Conservation (phyloP, 2,113 vertebrate species). For the Podarcis muralis region DNA sequence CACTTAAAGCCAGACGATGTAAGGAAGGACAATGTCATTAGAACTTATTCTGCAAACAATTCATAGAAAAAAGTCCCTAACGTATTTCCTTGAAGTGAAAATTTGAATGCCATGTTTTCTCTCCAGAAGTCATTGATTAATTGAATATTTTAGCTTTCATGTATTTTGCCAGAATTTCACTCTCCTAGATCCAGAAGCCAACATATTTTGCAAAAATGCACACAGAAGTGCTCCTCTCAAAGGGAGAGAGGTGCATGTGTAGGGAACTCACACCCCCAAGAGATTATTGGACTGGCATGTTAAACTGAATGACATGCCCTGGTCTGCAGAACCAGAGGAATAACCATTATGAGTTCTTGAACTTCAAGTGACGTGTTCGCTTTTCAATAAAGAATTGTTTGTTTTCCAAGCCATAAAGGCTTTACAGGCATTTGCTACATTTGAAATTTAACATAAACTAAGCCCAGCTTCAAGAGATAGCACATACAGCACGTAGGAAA, state of each 20-base stretch:
- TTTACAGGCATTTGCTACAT: not conserved
- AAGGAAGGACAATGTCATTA: conserved; percentile 1
- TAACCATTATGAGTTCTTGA: not conserved
- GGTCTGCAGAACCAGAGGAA: not conserved
- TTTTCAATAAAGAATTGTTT: conserved; percentile 9
- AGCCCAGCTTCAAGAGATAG: not conserved
- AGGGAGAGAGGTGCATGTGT: not conserved
- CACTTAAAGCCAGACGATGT: not conserved
- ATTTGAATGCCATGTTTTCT: too few species aligned
- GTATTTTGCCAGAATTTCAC: not conserved
- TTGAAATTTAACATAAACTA: conserved; percentile 2
- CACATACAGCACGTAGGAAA: not conserved
- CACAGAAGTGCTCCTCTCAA: not conserved
- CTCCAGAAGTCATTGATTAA: too few species aligned
- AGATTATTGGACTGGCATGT: not conserved
- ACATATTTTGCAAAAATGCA: not conserved
- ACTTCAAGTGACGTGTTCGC: not conserved
- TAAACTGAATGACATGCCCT: accelerated
- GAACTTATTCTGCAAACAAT: not conserved
- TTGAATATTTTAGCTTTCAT: not conserved
- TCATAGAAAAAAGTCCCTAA: too few species aligned
- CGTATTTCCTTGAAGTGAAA: too few species aligned
- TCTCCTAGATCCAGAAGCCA: not conserved
- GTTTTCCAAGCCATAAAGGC: not conserved
- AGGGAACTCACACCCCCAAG: not conserved